These are phyloP conservation scores for Mormyrus iriodes DNA, from an alignment of 2,113 vertebrate species.

Conservation along the genomic window DNA sequence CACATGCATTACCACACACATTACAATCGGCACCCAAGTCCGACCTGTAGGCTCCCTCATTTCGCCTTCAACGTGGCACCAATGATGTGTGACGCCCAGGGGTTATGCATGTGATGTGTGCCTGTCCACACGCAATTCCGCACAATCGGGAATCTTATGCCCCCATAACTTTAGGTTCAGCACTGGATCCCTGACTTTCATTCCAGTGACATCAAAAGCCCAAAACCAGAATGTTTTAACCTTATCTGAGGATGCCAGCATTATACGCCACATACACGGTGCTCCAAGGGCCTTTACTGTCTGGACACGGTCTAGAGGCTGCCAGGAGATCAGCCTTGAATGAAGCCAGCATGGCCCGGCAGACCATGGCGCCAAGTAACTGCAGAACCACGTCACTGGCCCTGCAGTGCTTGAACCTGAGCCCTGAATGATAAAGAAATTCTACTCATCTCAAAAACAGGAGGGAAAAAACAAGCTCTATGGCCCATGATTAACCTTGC, in stretches of 20 bases:
- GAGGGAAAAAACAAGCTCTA: neutral
- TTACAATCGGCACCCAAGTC: neutral
- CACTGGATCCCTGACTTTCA: neutral
- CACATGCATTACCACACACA: neutral
- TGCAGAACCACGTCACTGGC: neutral
- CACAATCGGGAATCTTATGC: neutral
- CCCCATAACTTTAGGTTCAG: neutral
- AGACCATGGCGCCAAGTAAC: neutral
- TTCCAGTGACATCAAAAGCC: neutral
- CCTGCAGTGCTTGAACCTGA: neutral
- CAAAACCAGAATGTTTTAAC: slow-evolving; percentile 12
- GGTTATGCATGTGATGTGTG: neutral
- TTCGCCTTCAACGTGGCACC: neutral
- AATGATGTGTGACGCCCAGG: neutral
- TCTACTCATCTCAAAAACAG: neutral
- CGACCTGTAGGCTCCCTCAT: neutral
- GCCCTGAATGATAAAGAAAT: neutral
- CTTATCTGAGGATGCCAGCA: slow-evolving; percentile 1
- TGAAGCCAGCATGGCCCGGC: neutral
- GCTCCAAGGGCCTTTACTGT: neutral
- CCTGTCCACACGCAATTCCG: neutral
- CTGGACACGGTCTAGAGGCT: neutral
- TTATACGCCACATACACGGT: neutral
- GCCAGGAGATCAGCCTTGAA: neutral
- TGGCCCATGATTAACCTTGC: neutral